Base-by-base conservation (phyloP, 1,140 invertebrate genomes). In the Latrodectus geometricus region DNA sequence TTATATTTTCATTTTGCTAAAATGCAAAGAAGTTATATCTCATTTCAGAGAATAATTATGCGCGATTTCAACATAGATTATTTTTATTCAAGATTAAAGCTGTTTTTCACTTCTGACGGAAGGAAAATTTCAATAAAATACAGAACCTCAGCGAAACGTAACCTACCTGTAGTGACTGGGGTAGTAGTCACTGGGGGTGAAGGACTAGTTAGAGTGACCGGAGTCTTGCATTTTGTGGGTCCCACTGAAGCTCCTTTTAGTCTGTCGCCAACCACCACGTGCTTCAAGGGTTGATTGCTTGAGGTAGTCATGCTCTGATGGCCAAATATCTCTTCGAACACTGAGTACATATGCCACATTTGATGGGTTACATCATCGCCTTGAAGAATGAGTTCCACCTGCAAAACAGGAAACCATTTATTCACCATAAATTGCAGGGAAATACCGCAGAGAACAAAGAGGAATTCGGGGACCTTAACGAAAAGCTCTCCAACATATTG, bases 311-410 rank as follows among this genome's bases (percentile, higher is more conserved):
- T 80, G 88, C 76, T 79, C 77, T 75, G 87, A n/a, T 54, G 56
- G 35, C 78, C 87, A 21, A 88, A 76, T 17, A 88, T 77, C 80
- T 91, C 90, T 86, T 91, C 91, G 89, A 91, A 91, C 54, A 90
- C 91, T 48, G 90, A 90, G 88, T 91, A 91, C 90, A 91, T 91
- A 78, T 91, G 90, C 90, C 90, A 91, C 89, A 91, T 91, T 83
- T 91, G 90, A 7, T 90, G 89, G 7, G 90, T 90, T 88, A 91
- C 91, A 88, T 91, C 90, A 89, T 91, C 91, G 48, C 90, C 91
- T 87, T 91, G 90, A 15, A 90, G 85, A 56, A 87, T 87, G n/a
- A 87, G 70, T 35, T 87, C 85, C 85, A 87, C 69, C 85, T 87
- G 74, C 12, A 21, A 70, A n/a, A 69, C 4, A 70, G 0, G 17